Conservation (phyloP, 1,140 invertebrate species). For the Cyphomyrmex costatus region DNA sequence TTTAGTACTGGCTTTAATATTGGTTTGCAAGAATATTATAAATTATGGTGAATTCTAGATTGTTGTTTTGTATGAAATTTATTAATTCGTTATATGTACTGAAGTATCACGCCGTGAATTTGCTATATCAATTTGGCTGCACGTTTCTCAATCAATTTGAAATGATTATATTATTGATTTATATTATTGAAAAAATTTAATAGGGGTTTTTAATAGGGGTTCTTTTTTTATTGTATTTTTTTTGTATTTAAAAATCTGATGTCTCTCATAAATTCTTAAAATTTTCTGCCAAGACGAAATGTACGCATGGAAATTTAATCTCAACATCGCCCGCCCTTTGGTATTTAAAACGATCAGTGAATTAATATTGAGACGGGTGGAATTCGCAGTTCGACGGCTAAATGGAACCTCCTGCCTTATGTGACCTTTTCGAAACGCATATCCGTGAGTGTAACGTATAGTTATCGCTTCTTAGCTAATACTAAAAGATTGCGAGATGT, state of each 20-base stretch:
- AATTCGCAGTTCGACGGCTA: constrained; percentile 55
- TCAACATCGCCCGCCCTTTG: constrained; percentile 16
- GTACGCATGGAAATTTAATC: constrained; percentile 5
- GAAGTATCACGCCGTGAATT: not conserved
- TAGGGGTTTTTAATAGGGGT: not conserved
- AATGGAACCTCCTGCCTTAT: constrained; percentile 28
- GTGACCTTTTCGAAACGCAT: constrained; percentile 66
- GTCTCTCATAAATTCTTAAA: not conserved
- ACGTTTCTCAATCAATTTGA: not conserved
- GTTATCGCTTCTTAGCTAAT: constrained; percentile 60
- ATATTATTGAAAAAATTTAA: not conserved
- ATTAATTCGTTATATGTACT: not conserved
- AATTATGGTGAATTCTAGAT: not conserved
- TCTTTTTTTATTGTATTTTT: not conserved
- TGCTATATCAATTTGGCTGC: not conserved
- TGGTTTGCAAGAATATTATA: not conserved
- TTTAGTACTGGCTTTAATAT: not conserved
- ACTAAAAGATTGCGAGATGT: constrained; percentile 63
- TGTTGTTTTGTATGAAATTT: not conserved
- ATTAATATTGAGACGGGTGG: constrained; percentile 54
- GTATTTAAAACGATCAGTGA: constrained; percentile 46
- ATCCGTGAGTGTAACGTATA: constrained; percentile 64
- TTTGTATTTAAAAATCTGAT: not conserved
- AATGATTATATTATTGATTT: too few species aligned
- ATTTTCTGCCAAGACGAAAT: not conserved